phyloP scores from a whole-genome alignment of 2,113 vertebrate species.

The Phaethon lepturus region DNA sequence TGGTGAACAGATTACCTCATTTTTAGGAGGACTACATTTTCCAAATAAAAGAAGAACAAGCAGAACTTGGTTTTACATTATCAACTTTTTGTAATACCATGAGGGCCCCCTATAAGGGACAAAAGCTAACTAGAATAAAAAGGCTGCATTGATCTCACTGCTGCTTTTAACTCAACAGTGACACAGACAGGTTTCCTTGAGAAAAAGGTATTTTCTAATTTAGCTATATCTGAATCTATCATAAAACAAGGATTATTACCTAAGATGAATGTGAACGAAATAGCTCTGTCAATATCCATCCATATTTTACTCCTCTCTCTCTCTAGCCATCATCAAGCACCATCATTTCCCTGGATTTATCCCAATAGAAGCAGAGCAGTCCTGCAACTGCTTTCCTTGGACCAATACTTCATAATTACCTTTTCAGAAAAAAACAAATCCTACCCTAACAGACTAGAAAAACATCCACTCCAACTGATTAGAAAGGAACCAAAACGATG shows the following conservation, averaged over 20 bases:
- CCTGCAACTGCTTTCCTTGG: background rate
- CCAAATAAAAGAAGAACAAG: background rate
- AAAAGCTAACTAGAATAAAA: background rate
- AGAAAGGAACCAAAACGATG: rapidly evolving
- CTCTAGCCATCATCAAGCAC: background rate
- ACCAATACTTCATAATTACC: too few species aligned
- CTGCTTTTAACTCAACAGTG: background rate
- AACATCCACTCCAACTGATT: too few species aligned
- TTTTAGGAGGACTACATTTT: background rate
- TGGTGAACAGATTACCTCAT: background rate
- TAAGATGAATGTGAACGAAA: background rate
- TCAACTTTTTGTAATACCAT: background rate
- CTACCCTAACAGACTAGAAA: background rate
- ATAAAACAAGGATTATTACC: background rate
- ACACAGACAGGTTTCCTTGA: background rate
- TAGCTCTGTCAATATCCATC: background rate
- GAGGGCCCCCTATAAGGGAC: background rate
- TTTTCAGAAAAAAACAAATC: background rate
- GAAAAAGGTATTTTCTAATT: background rate
- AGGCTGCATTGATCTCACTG: rapidly evolving
- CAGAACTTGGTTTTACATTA: background rate
- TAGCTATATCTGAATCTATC: background rate
- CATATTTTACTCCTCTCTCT: background rate
- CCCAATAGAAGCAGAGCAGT: background rate
- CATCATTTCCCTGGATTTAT: background rate